Evolutionary conservation across 2,113 vertebrate genomes (phyloP).

Genomic region (Perca flavescens): DNA sequence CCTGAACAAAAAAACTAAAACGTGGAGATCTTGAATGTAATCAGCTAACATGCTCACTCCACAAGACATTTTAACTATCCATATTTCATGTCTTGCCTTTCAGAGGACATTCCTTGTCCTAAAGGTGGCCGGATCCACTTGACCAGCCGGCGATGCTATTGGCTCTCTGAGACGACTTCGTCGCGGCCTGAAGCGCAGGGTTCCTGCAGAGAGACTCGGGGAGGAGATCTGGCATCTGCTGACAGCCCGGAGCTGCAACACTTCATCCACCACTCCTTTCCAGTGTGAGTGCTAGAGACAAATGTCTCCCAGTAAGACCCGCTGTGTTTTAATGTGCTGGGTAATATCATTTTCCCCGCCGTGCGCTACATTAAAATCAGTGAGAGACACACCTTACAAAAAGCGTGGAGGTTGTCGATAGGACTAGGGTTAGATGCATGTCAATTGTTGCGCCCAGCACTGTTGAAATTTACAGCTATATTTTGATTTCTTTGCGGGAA

Average conservation of each 20-base stretch:
- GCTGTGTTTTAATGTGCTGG: too few species aligned
- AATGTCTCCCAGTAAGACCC: too few species aligned
- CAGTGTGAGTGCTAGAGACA: conserved; percentile 62
- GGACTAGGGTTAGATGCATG: too few species aligned
- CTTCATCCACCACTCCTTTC: conserved; percentile 78
- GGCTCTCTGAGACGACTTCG: conserved; percentile 73
- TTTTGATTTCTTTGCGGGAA: too few species aligned
- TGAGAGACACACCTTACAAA: too few species aligned
- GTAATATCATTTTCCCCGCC: too few species aligned
- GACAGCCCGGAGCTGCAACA: conserved; percentile 66
- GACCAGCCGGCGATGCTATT: conserved; percentile 79
- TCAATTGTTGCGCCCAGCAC: too few species aligned
- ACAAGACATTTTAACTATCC: background rate
- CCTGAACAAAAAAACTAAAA: background rate
- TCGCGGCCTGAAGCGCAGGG: conserved; percentile 72
- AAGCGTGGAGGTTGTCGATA: too few species aligned
- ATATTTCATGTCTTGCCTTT: background rate
- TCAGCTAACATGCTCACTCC: background rate
- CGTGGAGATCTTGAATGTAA: background rate
- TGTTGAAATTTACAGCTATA: too few species aligned
- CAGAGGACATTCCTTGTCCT: conserved; percentile 77
- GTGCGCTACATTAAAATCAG: too few species aligned
- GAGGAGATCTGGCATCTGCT: conserved; percentile 76
- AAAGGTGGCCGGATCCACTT: conserved; percentile 72
- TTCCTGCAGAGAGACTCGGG: conserved; percentile 58